Base-by-base conservation (phyloP, 2,113 vertebrate genomes). In the Arothron firmamentum region DNA sequence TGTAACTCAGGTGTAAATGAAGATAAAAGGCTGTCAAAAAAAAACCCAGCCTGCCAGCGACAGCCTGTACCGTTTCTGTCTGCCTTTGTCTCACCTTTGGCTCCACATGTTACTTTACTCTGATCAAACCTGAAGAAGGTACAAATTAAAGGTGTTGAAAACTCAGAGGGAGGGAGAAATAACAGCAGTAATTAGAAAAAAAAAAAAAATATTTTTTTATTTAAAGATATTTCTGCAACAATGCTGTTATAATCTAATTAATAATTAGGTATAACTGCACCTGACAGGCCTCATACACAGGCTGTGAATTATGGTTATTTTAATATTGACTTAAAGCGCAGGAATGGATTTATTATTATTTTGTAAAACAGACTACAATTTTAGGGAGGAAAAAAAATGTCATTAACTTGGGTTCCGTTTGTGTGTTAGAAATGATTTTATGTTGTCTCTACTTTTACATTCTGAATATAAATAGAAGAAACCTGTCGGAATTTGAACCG, bases 21-120 rank as follows among this genome's bases (percentile, higher is more conserved):
- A 28, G 25, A 28, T 23, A 23, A 23, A 71, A 57, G 2, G 54
- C 53, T 70, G 75, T 65, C 65, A 34, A 72, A 52, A 4, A 64
- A 34, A 72, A 52, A 4, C 62, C 73, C 58, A 78, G 81, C 76
- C 77, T 87, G 85, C 74, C 78, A 76, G 67, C 14, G 28, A 70
- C 45, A 56, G 66, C 51, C 74, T 42, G 45, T 28, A 28, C 56
- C 62, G 56, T 21, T n/a, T 4, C 34, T 31, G 61, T 28, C 63
- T 52, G 65, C 71, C 50, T 68, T 45, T 52, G 55, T 67, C 49
- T 75, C 61, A 50, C 62, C 56, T 65, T 3, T 66, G 64, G 54
- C 59, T 61, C 25, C 1, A 6, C 17, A 16, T 19, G 15, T 57
- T 28, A 28, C 62, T 53, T 49, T 15, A 19, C 8, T 5, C 0